Conservation (phyloP, 2,113 vertebrate species). For the Phyllostomus discolor region DNA sequence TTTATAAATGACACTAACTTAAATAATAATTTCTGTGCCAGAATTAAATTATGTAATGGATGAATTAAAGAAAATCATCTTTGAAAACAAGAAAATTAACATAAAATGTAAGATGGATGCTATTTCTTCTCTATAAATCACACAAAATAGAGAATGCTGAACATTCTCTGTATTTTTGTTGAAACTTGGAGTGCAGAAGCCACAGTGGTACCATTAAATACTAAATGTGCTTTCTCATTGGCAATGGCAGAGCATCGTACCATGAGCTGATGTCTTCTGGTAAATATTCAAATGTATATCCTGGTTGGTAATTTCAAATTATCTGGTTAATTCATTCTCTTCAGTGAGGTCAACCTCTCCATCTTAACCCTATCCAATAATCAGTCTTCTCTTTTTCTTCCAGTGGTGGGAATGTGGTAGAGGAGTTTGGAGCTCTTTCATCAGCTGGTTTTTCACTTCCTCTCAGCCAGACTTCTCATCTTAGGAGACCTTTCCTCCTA, state of each 20-base stretch:
- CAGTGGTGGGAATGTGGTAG: background rate
- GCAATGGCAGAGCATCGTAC: background rate
- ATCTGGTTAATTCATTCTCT: background rate
- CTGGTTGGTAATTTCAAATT: background rate
- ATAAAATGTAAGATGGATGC: background rate
- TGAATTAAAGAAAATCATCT: background rate
- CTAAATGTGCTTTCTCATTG: background rate
- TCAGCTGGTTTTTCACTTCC: background rate
- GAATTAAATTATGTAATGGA: conserved; percentile 17
- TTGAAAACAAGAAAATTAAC: conserved; percentile 35
- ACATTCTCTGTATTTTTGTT: background rate
- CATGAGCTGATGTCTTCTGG: background rate
- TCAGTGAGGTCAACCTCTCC: background rate
- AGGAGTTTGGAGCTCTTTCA: background rate
- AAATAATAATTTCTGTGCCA: background rate
- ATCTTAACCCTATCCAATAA: background rate
- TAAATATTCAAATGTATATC: background rate
- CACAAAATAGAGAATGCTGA: background rate
- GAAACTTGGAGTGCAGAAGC: background rate
- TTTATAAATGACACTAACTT: background rate
- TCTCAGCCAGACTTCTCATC: background rate
- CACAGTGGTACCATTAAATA: accelerated
- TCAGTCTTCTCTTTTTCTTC: background rate
- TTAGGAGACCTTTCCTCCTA: background rate
- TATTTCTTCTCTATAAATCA: background rate